Evolutionary conservation across 2,797 vertebrate genomes (phyloP), one percentile per base, ranked within the genome.

Genomic region (Leuciscus waleckii): DNA sequence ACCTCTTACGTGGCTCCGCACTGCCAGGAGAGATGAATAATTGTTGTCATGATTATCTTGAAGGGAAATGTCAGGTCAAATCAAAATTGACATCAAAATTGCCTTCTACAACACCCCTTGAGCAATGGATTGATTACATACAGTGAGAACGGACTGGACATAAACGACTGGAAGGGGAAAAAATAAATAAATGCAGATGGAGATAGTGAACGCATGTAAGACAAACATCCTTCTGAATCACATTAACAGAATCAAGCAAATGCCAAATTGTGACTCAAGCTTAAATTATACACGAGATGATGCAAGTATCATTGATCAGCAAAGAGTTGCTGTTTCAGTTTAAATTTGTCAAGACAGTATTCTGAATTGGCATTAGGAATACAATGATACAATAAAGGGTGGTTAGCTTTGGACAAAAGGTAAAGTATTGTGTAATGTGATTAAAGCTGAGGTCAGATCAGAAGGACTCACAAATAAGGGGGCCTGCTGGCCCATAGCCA

Each of bases 221-320:
- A 76, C 63, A 67, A 61, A 67, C 19, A 51, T 56, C 82, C 58
- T 71, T 79, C 32, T 81, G 71, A 87, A 86, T 89, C 78, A 61
- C 41, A 83, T 78, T 61, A 78, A 77, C 37, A 68, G 88, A 87
- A 83, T 88, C 79, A 51, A 86, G 81, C 86, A 89, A 91, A 90
- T 91, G 61, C 75, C 86, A 87, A 82, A 83, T 37, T 78, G 82
- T 71, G n/a, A 79, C 71, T 85, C 71, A 49, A 26, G 81, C 63
- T 88, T 49, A 51, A 51, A 67, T 82, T 54, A 23, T 75, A 82
- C 83, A 70, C 19, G 41, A 43, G 79, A 87, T 87, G 77, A 89
- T 84, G 32, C 54, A 79, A 87, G 89, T 84, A 87, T 77, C 71
- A 91, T 87, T 85, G 91, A 91, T 85, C 73, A 87, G 14, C 63